These are phyloP conservation scores for Henricia sp. DNA, from an alignment of 53 echinoderm and acorn worm species.

Conservation along the genomic window DNA sequence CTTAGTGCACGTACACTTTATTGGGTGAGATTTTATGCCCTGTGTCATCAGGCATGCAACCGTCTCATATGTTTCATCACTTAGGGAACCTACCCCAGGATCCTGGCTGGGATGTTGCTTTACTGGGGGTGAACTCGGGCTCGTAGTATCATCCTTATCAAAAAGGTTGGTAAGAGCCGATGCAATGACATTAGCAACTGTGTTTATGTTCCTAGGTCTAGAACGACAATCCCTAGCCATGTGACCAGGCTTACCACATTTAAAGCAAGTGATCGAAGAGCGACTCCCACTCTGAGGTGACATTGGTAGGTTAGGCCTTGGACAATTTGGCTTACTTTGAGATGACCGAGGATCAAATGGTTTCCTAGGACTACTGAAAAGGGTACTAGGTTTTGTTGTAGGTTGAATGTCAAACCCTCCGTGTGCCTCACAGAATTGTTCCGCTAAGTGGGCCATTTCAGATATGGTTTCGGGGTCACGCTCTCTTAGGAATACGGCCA, in stretches of 20 bases:
- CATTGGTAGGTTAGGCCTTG: neutral
- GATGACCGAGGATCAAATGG: neutral
- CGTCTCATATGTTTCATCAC: neutral
- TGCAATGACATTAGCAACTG: slow-evolving; percentile 1
- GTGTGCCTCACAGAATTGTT: neutral
- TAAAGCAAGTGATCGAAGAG: neutral
- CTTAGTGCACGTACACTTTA: neutral
- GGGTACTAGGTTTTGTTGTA: neutral
- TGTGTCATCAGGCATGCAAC: neutral
- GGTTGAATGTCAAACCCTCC: neutral
- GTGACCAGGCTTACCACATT: neutral
- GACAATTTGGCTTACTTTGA: neutral
- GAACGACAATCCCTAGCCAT: neutral
- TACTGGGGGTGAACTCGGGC: neutral
- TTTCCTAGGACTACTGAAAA: neutral
- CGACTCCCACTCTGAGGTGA: neutral
- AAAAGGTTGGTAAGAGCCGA: neutral
- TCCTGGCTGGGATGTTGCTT: neutral
- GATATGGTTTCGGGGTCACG: neutral
- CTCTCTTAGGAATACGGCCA: neutral
- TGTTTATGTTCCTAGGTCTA: neutral
- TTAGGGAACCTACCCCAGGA: neutral
- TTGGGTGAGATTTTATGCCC: neutral
- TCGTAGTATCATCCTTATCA: neutral
- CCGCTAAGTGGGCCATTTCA: neutral